Conservation (phyloP, 2,888 invertebrate species). For the Cheiracanthium punctorium region DNA sequence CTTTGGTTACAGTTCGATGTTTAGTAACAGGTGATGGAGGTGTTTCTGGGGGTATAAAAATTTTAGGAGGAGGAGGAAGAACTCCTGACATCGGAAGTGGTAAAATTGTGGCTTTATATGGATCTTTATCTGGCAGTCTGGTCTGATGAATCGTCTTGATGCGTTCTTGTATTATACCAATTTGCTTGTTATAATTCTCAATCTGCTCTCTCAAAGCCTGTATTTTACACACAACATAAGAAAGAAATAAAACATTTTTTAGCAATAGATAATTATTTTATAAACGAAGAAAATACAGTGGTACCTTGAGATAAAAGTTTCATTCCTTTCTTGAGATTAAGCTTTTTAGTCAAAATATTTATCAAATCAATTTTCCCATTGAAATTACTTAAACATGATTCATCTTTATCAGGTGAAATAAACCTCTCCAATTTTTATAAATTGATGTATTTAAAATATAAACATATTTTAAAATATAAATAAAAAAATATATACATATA, state of each 20-base stretch:
- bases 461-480: too few species aligned
- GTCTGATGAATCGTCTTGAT: constrained; percentile 71
- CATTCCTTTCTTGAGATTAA: too few species aligned
- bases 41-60: constrained; percentile 56
- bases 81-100: constrained; percentile 59
- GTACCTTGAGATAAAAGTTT: too few species aligned
- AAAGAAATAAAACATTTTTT: constrained; percentile 15
- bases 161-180: constrained; percentile 69
- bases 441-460: too few species aligned
- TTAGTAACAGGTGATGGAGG: constrained; percentile 37
- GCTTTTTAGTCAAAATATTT: too few species aligned
- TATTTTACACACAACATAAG: constrained; percentile 40
- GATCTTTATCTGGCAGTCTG: constrained; percentile 69
- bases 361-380: too few species aligned
- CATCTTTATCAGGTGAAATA: too few species aligned
- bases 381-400: too few species aligned
- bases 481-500: too few species aligned
- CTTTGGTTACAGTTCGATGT: constrained; percentile 18
- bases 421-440: too few species aligned
- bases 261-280: too few species aligned
- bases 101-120: constrained; percentile 62
- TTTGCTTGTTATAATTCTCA: constrained; percentile 71
- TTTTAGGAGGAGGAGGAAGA: constrained; percentile 67
- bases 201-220: constrained; percentile 72
- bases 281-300: too few species aligned